phyloP scores from a whole-genome alignment of 2,113 vertebrate genomes.

The Martes martes region DNA sequence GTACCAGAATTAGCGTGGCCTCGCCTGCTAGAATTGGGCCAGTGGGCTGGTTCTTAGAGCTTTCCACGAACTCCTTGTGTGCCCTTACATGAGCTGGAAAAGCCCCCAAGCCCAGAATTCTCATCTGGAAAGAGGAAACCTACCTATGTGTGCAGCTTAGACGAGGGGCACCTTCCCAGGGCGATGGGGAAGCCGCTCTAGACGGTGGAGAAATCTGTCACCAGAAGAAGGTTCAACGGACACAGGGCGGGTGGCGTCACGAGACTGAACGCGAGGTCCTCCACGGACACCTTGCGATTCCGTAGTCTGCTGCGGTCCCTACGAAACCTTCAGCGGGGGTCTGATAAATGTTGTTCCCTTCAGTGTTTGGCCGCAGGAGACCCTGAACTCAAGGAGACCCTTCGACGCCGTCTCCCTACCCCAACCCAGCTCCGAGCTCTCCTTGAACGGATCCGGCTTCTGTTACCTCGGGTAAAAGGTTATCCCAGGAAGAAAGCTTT shows the following conservation, averaged over 20 bases:
- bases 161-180: fast-evolving
- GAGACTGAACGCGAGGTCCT: fast-evolving
- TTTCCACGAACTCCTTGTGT: not conserved
- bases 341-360: not conserved
- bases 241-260: fast-evolving
- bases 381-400: not conserved
- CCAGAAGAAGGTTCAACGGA: fast-evolving
- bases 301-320: fast-evolving
- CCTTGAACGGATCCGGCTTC: not conserved
- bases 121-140: not conserved
- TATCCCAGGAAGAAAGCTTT: not conserved
- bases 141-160: fast-evolving
- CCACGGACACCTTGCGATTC: fast-evolving
- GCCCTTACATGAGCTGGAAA: not conserved
- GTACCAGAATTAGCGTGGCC: fast-evolving
- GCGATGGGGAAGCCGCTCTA: fast-evolving
- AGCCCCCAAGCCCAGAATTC: not conserved
- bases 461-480: not conserved
- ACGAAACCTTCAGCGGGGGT: fast-evolving
- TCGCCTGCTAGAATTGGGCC: not conserved
- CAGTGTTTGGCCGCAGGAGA: fast-evolving
- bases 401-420: fast-evolving
- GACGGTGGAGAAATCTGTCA: fast-evolving
- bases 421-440: fast-evolving
- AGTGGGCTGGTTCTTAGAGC: not conserved